A percentile compares a stretch with the other conserved stretches of the same genome.
Conservation (phyloP, 1,140 invertebrate genomes). For the Lepidurus arcticus region DNA sequence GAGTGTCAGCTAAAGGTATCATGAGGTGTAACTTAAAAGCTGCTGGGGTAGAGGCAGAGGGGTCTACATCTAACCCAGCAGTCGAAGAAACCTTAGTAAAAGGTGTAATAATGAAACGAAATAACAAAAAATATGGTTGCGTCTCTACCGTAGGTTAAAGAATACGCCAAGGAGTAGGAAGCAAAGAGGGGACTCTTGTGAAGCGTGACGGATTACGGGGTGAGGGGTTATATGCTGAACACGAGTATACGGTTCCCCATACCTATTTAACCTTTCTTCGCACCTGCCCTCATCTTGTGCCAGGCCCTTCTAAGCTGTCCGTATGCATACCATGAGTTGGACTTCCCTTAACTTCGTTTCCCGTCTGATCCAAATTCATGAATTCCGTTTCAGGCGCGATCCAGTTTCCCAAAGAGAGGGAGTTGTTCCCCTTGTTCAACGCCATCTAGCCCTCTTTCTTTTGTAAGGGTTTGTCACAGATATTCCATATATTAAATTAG, state of each 20-base stretch:
- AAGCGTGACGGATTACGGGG: constrained; percentile 12
- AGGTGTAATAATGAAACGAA: background rate
- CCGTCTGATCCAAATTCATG: background rate
- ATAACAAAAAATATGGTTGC: background rate
- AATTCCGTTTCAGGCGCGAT: background rate
- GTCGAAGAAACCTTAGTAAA: background rate
- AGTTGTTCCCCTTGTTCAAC: background rate
- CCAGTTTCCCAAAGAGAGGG: background rate
- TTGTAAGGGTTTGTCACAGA: background rate
- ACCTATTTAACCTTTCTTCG: background rate
- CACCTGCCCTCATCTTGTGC: background rate
- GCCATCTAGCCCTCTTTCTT: background rate
- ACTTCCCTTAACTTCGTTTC: background rate
- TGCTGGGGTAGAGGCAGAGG: background rate
- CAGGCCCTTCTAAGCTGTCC: background rate
- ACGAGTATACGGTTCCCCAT: background rate
- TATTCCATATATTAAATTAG: background rate
- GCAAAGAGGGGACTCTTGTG: background rate
- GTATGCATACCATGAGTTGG: no score
- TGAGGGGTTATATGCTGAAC: background rate
- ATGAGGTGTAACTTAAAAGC: background rate
- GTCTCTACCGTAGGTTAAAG: background rate
- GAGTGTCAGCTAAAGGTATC: constrained; percentile 3
- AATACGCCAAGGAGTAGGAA: background rate
- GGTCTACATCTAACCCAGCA: background rate